phyloP scores from a whole-genome alignment of 2,797 vertebrate genomes.

The Pangasius sanitwongsei region DNA sequence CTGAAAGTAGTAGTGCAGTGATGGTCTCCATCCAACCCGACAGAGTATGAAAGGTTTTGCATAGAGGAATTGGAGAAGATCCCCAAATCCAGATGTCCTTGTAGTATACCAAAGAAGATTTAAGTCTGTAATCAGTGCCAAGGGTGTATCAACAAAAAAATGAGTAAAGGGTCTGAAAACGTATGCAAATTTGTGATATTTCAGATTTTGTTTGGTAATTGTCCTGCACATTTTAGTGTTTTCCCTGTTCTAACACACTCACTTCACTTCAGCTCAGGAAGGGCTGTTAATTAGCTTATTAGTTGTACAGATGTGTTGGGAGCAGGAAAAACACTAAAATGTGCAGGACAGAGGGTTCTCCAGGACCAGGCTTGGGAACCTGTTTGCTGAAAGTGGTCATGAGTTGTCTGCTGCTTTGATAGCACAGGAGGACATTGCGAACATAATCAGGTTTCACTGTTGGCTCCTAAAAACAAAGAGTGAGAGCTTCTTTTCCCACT shows the following conservation, averaged over 20 bases:
- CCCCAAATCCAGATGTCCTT: not conserved
- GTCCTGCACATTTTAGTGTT: not conserved
- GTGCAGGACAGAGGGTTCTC: not conserved
- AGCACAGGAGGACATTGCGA: not conserved
- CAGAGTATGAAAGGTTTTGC: no score
- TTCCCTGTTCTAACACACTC: no score
- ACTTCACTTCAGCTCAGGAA: no score
- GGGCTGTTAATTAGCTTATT: not conserved
- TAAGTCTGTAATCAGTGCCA: not conserved
- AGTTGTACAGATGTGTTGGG: not conserved
- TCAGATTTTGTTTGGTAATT: not conserved
- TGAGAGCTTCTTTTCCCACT: no score
- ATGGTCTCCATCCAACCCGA: no score
- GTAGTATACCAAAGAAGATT: not conserved
- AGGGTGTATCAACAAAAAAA: not conserved
- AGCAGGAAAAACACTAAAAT: not conserved
- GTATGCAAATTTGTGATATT: not conserved
- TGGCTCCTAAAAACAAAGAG: not conserved
- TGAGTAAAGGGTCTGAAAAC: not conserved
- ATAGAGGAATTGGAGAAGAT: not conserved
- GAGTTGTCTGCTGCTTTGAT: not conserved
- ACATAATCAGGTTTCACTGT: not conserved
- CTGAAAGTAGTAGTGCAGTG: not conserved
- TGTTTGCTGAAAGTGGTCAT: not conserved
- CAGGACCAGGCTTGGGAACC: not conserved